phyloP scores from a whole-genome alignment of 2,888 invertebrate genomes.

The Theodoxus fluviatilis region DNA sequence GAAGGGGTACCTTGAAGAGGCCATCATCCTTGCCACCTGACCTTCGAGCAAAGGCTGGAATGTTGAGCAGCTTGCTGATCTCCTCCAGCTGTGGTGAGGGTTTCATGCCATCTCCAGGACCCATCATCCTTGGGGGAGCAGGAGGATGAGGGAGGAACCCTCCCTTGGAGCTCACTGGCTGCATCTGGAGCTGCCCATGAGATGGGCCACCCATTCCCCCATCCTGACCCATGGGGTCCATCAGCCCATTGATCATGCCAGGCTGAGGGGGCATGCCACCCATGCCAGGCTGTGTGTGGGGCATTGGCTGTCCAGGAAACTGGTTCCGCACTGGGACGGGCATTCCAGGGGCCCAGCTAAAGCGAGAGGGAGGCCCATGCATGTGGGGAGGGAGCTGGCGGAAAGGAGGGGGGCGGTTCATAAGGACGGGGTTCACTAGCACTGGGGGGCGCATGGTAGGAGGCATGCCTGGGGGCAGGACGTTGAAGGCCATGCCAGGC shows the following conservation, averaged over 20 bases:
- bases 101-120: slow-evolving; percentile 16
- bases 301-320: slow-evolving; percentile 30
- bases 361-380: slow-evolving; percentile 25
- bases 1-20: slow-evolving; percentile 53
- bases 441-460: slow-evolving; percentile 41
- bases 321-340: slow-evolving; percentile 30
- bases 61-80: slow-evolving; percentile 52
- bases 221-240: slow-evolving; percentile 31
- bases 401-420: slow-evolving; percentile 39
- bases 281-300: slow-evolving; percentile 22
- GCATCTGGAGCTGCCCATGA: no score
- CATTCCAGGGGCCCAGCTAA: slow-evolving; percentile 29
- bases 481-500: slow-evolving; percentile 22
- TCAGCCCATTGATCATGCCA: slow-evolving; percentile 33
- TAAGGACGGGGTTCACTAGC: slow-evolving; percentile 42
- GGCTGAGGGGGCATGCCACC: slow-evolving; percentile 31
- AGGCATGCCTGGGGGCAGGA: slow-evolving; percentile 35
- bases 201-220: no score
- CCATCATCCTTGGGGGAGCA: slow-evolving; percentile 23
- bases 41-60: no score
- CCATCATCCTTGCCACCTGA: slow-evolving; percentile 33
- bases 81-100: slow-evolving; percentile 37
- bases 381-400: slow-evolving; percentile 22
- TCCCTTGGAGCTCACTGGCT: no score
- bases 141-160: slow-evolving; percentile 25